These are phyloP conservation scores for Pararge aegeria DNA, from an alignment of 1,140 invertebrate genomes.

Conservation along the genomic window DNA sequence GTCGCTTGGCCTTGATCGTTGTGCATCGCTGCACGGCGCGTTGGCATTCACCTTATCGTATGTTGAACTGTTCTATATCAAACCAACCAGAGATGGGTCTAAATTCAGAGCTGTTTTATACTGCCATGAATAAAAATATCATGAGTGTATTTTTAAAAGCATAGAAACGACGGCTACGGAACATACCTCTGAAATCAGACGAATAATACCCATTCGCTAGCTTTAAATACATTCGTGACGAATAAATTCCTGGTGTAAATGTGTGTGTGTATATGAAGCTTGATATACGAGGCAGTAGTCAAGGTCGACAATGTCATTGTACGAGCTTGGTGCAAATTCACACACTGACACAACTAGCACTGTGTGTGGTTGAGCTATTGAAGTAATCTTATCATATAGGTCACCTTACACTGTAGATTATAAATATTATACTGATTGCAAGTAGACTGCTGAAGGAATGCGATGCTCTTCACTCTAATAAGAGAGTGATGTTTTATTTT, in stretches of 20 bases:
- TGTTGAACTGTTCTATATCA: slow-evolving; percentile 73
- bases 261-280: slow-evolving; percentile 46
- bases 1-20: slow-evolving; percentile 63
- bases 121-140: slow-evolving; percentile 33
- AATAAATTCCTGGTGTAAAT: slow-evolving; percentile 57
- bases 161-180: slow-evolving; percentile 17
- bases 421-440: slow-evolving; percentile 41
- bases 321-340: slow-evolving; percentile 60
- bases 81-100: slow-evolving; percentile 44
- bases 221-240: slow-evolving; percentile 66
- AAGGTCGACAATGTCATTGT: slow-evolving; percentile 78
- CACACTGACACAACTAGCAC: slow-evolving; percentile 49
- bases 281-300: slow-evolving; percentile 74
- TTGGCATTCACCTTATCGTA: slow-evolving; percentile 73
- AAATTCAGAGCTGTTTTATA: slow-evolving; percentile 40
- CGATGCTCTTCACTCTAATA: not conserved
- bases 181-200: slow-evolving; percentile 41
- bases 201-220: slow-evolving; percentile 50
- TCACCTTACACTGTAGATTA: slow-evolving; percentile 77
- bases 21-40: slow-evolving; percentile 51
- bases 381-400: slow-evolving; percentile 79
- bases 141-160: slow-evolving; percentile 35
- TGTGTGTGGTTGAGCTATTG: slow-evolving; percentile 57
- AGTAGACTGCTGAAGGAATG: slow-evolving; percentile 16
- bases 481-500: not conserved